Conservation (phyloP, 2,113 vertebrate genomes). For the Isurus oxyrinchus region DNA sequence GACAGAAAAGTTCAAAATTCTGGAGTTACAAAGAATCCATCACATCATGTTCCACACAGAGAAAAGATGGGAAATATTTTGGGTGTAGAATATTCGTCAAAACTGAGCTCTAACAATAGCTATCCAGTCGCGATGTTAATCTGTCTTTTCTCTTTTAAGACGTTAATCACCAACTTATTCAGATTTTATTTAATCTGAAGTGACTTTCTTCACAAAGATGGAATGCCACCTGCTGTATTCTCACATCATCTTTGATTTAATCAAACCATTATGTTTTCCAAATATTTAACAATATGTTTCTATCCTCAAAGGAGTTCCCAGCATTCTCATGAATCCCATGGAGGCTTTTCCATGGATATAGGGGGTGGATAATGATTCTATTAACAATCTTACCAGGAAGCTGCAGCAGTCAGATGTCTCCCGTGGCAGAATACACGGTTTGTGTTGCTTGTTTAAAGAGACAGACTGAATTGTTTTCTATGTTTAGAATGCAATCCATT, state of each 20-base stretch:
- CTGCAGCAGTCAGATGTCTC: not conserved
- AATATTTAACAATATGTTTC: not conserved
- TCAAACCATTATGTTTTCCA: not conserved
- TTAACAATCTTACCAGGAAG: constrained; percentile 9
- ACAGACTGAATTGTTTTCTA: constrained; percentile 30
- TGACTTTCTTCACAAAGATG: not conserved
- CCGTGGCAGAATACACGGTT: not conserved
- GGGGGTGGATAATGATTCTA: not conserved
- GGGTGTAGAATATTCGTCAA: not conserved
- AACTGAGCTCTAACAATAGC: not conserved
- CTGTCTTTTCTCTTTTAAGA: not conserved
- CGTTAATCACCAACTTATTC: not conserved
- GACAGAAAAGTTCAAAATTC: not conserved
- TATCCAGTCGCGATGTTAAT: not conserved
- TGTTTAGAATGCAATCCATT: constrained; percentile 6
- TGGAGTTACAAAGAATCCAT: not conserved
- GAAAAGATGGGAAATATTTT: not conserved
- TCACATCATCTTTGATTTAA: not conserved
- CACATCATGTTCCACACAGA: not conserved
- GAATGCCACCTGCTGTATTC: not conserved
- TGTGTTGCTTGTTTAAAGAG: not conserved
- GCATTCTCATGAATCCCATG: not conserved
- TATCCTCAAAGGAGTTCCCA: not conserved
- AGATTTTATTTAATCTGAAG: not conserved
- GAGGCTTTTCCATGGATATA: not conserved